Conservation (phyloP, 2,797 vertebrate genomes). For the Chaunax sp. region DNA sequence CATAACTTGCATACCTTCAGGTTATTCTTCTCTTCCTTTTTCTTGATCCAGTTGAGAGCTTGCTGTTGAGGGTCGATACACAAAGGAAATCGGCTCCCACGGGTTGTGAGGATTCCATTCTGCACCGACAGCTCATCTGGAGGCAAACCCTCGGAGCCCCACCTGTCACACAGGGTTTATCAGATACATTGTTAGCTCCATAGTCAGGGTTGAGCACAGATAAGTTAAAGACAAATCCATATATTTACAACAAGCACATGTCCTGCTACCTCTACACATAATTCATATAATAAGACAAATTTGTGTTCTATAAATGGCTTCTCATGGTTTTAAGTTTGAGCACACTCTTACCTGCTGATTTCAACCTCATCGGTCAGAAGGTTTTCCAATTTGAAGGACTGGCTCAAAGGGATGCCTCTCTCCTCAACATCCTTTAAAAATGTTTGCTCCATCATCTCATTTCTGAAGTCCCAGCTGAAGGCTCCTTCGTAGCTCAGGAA, state of each 20-base stretch:
- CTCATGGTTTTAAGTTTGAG: not conserved
- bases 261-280: too few species aligned
- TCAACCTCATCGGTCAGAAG: conserved; percentile 95
- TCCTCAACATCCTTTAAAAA: conserved; percentile 88
- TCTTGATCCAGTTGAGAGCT: conserved; percentile 96
- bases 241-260: too few species aligned
- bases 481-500: conserved; percentile 97
- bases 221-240: conserved; percentile 13
- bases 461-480: conserved; percentile 95
- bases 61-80: conserved; percentile 99
- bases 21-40: conserved; percentile 92
- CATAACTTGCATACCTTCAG: conserved; percentile 84
- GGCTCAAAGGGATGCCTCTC: conserved; percentile 89
- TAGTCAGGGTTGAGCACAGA: not conserved
- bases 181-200: conserved; percentile 1
- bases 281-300: not conserved
- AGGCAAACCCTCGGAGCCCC: conserved; percentile 96
- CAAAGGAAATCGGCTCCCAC: conserved; percentile 93
- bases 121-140: conserved; percentile 96
- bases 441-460: conserved; percentile 89
- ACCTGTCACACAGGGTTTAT: conserved; percentile 79
- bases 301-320: not conserved
- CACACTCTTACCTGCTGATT: conserved; percentile 89
- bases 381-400: conserved; percentile 90
- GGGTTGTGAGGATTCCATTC: conserved; percentile 95